Evolutionary conservation across 2,113 vertebrate species (phyloP).

Genomic region (Taxidea taxus): DNA sequence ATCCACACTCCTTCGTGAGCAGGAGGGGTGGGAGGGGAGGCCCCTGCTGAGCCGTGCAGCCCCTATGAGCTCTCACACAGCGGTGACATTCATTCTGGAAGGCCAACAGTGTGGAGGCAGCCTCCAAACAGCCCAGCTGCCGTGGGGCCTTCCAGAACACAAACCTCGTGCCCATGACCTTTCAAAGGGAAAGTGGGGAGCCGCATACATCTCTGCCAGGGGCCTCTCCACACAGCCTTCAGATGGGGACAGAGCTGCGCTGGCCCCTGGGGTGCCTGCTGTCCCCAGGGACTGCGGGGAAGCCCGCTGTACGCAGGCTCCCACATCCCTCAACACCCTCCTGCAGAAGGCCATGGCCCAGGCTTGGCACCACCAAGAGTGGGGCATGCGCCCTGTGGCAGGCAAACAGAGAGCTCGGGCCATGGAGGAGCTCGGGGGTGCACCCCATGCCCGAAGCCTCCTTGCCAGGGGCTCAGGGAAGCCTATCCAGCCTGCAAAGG

Average conservation of each 20-base stretch:
- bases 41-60: rapidly evolving
- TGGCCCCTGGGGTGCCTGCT: not conserved
- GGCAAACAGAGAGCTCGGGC: not conserved
- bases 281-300: not conserved
- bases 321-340: not conserved
- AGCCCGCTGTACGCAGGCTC: rapidly evolving
- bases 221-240: not conserved
- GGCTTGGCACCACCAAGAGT: not conserved
- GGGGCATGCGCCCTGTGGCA: rapidly evolving
- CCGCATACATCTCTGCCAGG: not conserved
- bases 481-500: not conserved
- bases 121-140: not conserved
- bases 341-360: not conserved
- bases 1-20: rapidly evolving
- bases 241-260: rapidly evolving
- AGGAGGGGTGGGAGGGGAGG: too few species aligned
- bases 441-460: not conserved
- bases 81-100: not conserved
- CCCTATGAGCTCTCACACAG: not conserved
- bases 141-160: not conserved
- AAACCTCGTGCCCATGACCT: not conserved
- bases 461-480: too few species aligned
- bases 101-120: not conserved
- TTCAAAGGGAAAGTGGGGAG: not conserved
- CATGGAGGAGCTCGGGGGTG: rapidly evolving